A percentile compares a stretch with the other conserved stretches of the same genome.
phyloP scores from a whole-genome alignment of 2,113 vertebrate genomes.

The Callospermophilus lateralis region DNA sequence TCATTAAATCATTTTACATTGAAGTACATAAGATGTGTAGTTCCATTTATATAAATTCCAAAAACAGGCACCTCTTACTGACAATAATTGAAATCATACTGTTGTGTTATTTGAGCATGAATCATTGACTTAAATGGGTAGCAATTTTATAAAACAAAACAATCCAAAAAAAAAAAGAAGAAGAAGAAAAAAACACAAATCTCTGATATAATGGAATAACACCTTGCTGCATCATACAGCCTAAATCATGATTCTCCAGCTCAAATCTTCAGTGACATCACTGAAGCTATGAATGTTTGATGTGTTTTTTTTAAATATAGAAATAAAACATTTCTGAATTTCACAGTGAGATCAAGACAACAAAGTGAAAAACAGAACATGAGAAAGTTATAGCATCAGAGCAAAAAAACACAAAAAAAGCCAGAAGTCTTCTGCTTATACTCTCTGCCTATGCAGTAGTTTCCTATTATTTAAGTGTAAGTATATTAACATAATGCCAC shows the following conservation, averaged over 20 bases:
- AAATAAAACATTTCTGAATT: neutral
- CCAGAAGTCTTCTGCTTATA: neutral
- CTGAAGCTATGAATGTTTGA: neutral
- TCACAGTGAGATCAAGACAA: neutral
- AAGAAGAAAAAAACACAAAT: too few relatives aligned
- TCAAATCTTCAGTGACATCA: neutral
- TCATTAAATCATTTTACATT: neutral
- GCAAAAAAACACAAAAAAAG: neutral
- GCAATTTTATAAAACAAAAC: neutral
- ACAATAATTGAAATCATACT: neutral
- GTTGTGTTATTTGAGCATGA: neutral
- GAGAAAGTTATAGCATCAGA: neutral
- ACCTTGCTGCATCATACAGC: neutral
- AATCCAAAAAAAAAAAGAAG: too few relatives aligned
- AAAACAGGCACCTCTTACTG: neutral
- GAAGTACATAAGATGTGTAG: neutral
- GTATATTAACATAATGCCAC: neutral
- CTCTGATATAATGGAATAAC: neutral
- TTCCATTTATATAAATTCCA: neutral
- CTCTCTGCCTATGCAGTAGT: neutral
- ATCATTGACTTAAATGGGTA: neutral
- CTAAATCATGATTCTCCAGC: neutral
- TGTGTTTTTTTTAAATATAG: neutral
- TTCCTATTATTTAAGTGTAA: neutral
- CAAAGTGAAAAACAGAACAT: neutral